Conservation (phyloP, 2,888 invertebrate species). For the Colletes collaris region DNA sequence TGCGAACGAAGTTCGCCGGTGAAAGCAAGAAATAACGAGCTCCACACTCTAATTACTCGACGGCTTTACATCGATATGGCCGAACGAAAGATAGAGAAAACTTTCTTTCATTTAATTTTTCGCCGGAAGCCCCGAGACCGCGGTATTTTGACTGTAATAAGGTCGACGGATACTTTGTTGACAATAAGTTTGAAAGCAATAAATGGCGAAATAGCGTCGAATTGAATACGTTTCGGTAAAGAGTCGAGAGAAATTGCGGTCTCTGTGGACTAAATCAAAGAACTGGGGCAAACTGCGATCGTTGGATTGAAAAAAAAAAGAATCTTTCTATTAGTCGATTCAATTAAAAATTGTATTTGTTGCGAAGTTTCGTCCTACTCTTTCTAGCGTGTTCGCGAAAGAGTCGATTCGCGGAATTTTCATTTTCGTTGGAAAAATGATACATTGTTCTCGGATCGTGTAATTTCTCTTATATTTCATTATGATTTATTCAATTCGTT, state of each 20-base stretch:
- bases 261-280: conserved; percentile 47
- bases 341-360: conserved; percentile 53
- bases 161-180: conserved; percentile 58
- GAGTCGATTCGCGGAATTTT: conserved; percentile 3
- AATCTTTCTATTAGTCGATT: conserved; percentile 48
- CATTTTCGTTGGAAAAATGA: background rate
- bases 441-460: background rate
- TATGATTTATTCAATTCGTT: too few species aligned
- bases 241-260: conserved; percentile 34
- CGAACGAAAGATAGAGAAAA: conserved; percentile 38
- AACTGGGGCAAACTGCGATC: conserved; percentile 55
- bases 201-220: conserved; percentile 51
- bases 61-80: conserved; percentile 37
- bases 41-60: conserved; percentile 51
- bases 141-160: conserved; percentile 50
- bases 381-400: background rate
- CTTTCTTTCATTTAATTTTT: conserved; percentile 55
- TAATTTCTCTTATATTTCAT: too few species aligned
- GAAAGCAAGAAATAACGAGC: conserved; percentile 49
- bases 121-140: conserved; percentile 19
- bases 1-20: conserved; percentile 16
- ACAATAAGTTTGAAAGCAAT: conserved; percentile 59
- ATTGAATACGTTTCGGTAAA: conserved; percentile 52
- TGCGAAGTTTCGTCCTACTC: background rate
- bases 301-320: conserved; percentile 6